Evolutionary conservation across 2,888 invertebrate genomes (phyloP).

Genomic region (Hypena proboscidalis): DNA sequence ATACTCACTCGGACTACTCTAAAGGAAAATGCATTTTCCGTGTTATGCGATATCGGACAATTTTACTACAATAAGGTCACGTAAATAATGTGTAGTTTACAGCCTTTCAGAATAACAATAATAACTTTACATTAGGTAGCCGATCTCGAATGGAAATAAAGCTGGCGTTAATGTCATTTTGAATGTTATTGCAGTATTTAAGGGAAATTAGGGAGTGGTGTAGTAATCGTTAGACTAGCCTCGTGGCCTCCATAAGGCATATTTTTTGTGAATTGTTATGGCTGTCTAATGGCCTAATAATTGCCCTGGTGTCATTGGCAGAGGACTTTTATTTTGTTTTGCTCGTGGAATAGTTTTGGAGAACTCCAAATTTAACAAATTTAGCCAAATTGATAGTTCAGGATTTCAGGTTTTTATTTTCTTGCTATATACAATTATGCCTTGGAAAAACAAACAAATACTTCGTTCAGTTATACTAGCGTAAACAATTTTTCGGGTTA

Average conservation of each 20-base stretch:
- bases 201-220: too few species aligned
- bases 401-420: too few species aligned
- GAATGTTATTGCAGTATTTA: background rate
- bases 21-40: slow-evolving; percentile 27
- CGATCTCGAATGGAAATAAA: slow-evolving; percentile 10
- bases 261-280: background rate
- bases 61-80: slow-evolving; percentile 20
- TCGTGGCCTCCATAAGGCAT: background rate
- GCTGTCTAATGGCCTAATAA: too few species aligned
- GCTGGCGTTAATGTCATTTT: slow-evolving; percentile 1
- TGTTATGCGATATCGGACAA: slow-evolving; percentile 12
- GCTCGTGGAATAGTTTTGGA: too few species aligned
- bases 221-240: background rate
- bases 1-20: slow-evolving; percentile 20
- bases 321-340: too few species aligned
- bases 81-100: slow-evolving; percentile 15
- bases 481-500: too few species aligned
- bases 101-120: slow-evolving; percentile 21
- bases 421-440: too few species aligned
- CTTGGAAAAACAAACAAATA: too few species aligned
- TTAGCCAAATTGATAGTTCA: too few species aligned
- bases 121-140: slow-evolving; percentile 14
- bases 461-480: too few species aligned
- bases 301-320: too few species aligned
- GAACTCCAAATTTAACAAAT: too few species aligned